Base-by-base conservation (phyloP, 2,888 invertebrate genomes). In the Volucella zonaria region DNA sequence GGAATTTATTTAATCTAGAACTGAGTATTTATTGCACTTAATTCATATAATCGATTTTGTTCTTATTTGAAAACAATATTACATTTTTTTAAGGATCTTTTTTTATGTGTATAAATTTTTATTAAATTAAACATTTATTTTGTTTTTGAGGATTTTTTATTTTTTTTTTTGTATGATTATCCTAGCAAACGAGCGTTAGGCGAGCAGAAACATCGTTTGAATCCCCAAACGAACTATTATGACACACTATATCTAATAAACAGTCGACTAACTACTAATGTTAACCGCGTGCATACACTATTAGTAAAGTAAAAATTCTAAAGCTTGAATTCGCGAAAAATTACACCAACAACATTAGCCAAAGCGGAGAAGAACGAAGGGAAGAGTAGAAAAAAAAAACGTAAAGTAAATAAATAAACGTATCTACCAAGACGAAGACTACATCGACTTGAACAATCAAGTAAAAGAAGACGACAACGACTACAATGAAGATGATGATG, bases 261-360 rank as follows among this genome's bases (percentile, higher is more conserved):
- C 87, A 87, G 88, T 87, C 88, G 85, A 87, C 88, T 88, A 87
- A 87, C 87, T 88, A 88, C 88, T 88, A 88, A 88, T 87, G 87
- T 85, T 87, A 87, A 86, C 87, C 88, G 88, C 88, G 87, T 88
- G 88, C 87, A 87, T 88, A 87, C 87, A 87, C 87, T 82, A 87
- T 87, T 88, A 87, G 88, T 87, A 87, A 86, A 88, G 87, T 87
- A 86, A 85, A 31, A 86, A 86, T 82, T 82, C 82, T 82, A 86
- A 78, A 86, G 82, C 82, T 77, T 82, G 78, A 86, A 82, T 82
- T 82, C 71, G 78, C 83, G 79, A 82, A 82, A 86, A 86, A 78
- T 79, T 62, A 79, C 74, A 86, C 80, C 81, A 86, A 78, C 82
- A 75, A 54, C 51, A 74, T 61, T 68, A 38, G 75, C 73, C 47